Percentiles rank a stretch among this genome's conserved stretches.
phyloP scores from a whole-genome alignment of 2,113 vertebrate genomes.

The Gnathonemus echidnorhynchus region DNA sequence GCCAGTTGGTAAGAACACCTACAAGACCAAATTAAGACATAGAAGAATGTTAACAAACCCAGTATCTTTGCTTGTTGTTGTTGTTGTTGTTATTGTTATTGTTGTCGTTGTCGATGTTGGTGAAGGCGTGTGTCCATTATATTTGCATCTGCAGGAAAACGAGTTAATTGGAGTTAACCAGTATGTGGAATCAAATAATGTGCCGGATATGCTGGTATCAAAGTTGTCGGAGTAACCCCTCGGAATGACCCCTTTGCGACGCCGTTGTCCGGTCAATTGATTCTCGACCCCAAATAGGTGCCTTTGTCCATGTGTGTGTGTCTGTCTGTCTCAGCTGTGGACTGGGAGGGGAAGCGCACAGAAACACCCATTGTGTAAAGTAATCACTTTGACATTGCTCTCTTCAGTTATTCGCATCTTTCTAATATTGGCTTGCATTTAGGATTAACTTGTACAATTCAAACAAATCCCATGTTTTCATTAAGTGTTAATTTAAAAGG shows the following conservation, averaged over 20 bases:
- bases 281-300: slow-evolving; percentile 43
- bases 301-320: slow-evolving; percentile 33
- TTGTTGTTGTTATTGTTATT: background rate
- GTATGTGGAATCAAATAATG: background rate
- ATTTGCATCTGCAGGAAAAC: background rate
- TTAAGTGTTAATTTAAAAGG: background rate
- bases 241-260: background rate
- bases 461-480: slow-evolving; percentile 28
- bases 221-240: background rate
- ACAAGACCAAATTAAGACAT: background rate
- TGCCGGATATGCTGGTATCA: background rate
- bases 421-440: slow-evolving; percentile 41
- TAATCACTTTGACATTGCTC: slow-evolving; percentile 47
- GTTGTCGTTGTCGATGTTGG: background rate
- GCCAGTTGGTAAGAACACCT: slow-evolving; percentile 58
- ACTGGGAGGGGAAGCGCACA: slow-evolving; percentile 33
- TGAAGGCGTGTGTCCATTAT: background rate
- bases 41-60: background rate
- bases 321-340: slow-evolving; percentile 33
- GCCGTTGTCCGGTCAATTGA: slow-evolving; percentile 28
- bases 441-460: slow-evolving; percentile 10
- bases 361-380: slow-evolving; percentile 38
- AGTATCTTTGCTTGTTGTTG: background rate
- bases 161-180: background rate
- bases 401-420: slow-evolving; percentile 60